Evolutionary conservation across 2,113 vertebrate genomes (phyloP), one percentile per base, ranked within the genome.

Genomic region (Uropsilus gracilis): DNA sequence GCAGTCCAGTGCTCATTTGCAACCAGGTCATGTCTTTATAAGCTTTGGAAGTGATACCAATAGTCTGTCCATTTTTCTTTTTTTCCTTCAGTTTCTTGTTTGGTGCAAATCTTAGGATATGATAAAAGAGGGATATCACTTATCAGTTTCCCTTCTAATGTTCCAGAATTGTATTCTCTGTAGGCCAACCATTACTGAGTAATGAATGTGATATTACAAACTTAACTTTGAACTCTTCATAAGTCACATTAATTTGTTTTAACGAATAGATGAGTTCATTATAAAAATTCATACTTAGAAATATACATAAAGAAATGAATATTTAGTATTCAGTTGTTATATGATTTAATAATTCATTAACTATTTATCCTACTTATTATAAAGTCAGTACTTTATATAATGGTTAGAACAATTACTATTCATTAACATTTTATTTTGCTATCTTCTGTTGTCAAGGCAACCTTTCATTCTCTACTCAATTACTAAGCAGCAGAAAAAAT

Each of bases 391-490:
- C 7, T 73, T 78, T 66, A 48, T 81, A 18, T 72, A 39, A 89
- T 82, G 22, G 72, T 77, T 77, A 86, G 66, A 61, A 89, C 63
- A 68, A 93, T 89, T 94, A 73, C 18, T 69, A 44, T 69, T 89
- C 42, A 83, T 68, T 93, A 86, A 89, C 26, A 89, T 89, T 93
- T 86, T 86, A 68, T 89, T 96, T 94, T 81, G 48, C 69, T 30
- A 30, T 73, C 66, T 89, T 85, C n/a, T 18, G 30, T 94, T 76
- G 68, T 86, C 69, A 94, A 50, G 66, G 57, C 14, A 94, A 94
- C n/a, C 4, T 91, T 85, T 94, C 17, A 78, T 78, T 83, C n/a
- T 48, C 44, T 77, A 78, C 34, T 93, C 57, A 89, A 69, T n/a
- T 83, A 78, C 69, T 78, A 55, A 83, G 39, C 20, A 37, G 14